Percentiles rank a stretch among this genome's conserved stretches.
Evolutionary conservation across 1,140 invertebrate species (phyloP).

Genomic region (Eupristina koningsbergeri): DNA sequence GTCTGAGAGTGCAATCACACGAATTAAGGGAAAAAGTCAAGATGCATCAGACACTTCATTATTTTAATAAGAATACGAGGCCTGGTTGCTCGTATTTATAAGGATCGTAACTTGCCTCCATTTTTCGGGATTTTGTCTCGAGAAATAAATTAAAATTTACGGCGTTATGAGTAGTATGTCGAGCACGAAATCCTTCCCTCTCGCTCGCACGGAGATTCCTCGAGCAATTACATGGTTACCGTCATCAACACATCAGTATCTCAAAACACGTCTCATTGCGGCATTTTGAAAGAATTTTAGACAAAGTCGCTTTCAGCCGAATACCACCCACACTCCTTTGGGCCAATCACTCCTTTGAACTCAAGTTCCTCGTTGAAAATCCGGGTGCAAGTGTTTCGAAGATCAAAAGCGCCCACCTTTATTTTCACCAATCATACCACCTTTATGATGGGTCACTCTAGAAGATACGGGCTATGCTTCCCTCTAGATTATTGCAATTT

Average conservation of each 20-base stretch:
- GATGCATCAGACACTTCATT: conserved; percentile 27
- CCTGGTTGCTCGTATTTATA: not conserved
- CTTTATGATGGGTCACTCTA: too few species aligned
- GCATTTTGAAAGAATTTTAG: not conserved
- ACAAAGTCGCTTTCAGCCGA: not conserved
- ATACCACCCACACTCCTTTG: not conserved
- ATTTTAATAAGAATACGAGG: not conserved
- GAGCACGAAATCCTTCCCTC: too few species aligned
- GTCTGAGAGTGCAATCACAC: not conserved
- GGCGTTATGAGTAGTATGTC: too few species aligned
- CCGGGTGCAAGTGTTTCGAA: not conserved
- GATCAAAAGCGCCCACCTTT: not conserved
- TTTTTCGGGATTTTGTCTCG: conserved; percentile 1
- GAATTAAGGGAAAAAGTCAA: not conserved
- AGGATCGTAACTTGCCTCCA: not conserved
- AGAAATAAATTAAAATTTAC: conserved; percentile 12
- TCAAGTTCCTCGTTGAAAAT: not conserved
- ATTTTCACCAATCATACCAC: not conserved
- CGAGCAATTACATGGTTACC: not conserved
- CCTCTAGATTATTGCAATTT: not conserved
- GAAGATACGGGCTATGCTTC: not conserved
- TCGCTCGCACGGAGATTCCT: too few species aligned
- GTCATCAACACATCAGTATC: too few species aligned
- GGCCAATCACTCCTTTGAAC: not conserved
- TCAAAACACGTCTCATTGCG: not conserved